Evolutionary conservation across 92 coral and sea anemone species (phyloP).

Genomic region (Scolanthus callimorphus): DNA sequence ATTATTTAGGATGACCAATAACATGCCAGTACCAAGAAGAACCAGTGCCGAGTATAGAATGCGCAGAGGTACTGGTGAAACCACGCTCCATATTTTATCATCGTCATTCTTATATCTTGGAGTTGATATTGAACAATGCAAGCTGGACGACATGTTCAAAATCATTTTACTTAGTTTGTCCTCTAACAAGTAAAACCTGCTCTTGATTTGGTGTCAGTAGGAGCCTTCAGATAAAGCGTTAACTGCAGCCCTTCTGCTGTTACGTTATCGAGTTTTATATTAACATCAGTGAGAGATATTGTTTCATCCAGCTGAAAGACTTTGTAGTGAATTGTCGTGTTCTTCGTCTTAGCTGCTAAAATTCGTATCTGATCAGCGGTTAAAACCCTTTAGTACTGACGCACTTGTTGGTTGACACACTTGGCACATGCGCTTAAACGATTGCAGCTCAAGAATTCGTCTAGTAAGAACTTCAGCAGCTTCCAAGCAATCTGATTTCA

Average conservation of each 20-base stretch:
- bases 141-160: no score
- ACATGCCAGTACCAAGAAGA: background rate
- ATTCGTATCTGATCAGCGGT: no score
- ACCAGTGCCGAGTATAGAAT: background rate
- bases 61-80: background rate
- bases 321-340: no score
- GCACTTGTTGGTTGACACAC: background rate
- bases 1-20: background rate
- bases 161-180: no score
- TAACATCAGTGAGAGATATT: no score
- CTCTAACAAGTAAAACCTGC: background rate
- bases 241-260: background rate
- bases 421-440: background rate
- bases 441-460: no score
- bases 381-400: no score
- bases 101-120: background rate
- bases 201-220: background rate
- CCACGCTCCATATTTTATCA: background rate
- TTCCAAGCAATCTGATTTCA: background rate
- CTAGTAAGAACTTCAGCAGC: background rate
- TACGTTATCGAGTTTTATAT: no score
- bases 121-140: background rate
- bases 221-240: background rate
- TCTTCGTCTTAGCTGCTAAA: no score
- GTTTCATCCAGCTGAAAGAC: no score